Evolutionary conservation across 2,113 vertebrate genomes (phyloP), one percentile per base, ranked within the genome.

Genomic region (Chauna torquata): DNA sequence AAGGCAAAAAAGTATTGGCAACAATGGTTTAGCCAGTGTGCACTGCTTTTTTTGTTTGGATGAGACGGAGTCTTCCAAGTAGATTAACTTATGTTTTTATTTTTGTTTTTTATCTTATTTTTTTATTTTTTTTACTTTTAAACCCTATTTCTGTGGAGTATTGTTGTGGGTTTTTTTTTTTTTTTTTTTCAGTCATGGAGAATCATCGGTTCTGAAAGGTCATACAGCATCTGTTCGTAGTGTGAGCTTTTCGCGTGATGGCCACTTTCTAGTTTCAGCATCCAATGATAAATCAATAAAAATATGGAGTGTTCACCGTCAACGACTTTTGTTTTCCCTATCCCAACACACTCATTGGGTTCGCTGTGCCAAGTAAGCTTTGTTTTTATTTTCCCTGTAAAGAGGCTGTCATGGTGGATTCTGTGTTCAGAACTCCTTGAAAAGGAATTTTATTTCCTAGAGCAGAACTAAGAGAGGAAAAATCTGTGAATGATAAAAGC

Each of bases 211-310:
- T 75, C 98, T 99, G 75, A 99, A 98, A 96, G 99, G 99, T 13
- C 99, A 99, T 92, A 99, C 98, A 7, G 99, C 99, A 5, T 72
- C 98, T 44, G 98, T 99, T 34, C 98, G 99, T 80, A 99, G 99
- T 3, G 99, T 99, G 49, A 95, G 97, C 88, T 99, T 99, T 96
- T 99, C 99, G 3, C 82, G 93, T 0, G 99, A 99, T 40, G 98
- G 99, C 38, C 98, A 97, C 65, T 96, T 91, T 65, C 95, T 99
- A 91, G 98, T 98, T 94, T 99, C 99, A 17, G 99, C 99, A 8
- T 99, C 99, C 16, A 99, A 99, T 77, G 99, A 99, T 97, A 99
- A 99, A 97, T 98, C 98, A 5, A 95, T 99, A 47, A 99, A 99
- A 97, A 98, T 99, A 74, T 99, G 99, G 99, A 99, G 97, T 19